Percentiles rank a stretch among this genome's conserved stretches.
These are phyloP conservation scores for Syrmaticus mikado DNA, from an alignment of 2,113 vertebrate species.

Conservation along the genomic window DNA sequence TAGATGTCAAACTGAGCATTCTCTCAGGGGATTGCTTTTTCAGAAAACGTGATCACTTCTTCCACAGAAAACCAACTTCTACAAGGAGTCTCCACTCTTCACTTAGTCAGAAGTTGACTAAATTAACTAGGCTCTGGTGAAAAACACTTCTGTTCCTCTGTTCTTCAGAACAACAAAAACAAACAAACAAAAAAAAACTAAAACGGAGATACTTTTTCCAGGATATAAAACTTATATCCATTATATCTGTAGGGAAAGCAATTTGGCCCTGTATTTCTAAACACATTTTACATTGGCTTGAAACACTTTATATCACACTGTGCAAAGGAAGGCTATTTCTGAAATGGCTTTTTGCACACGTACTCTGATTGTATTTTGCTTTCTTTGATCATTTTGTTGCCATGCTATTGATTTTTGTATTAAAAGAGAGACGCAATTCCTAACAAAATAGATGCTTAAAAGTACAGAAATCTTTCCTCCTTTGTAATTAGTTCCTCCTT, in stretches of 20 bases:
- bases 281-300: background rate
- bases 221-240: background rate
- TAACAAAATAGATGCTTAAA: background rate
- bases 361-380: background rate
- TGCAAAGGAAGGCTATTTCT: background rate
- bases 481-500: background rate
- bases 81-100: rapidly evolving
- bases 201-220: background rate
- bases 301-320: background rate
- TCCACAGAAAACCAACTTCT: background rate
- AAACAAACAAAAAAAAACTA: background rate
- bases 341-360: slow-evolving; percentile 7
- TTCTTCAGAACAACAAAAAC: background rate
- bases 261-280: slow-evolving; percentile 6
- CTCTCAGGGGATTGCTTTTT: background rate
- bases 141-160: background rate
- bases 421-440: background rate
- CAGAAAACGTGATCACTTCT: background rate
- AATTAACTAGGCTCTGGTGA: background rate
- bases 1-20: background rate
- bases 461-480: background rate
- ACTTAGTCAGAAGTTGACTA: background rate
- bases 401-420: slow-evolving; percentile 35
- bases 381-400: slow-evolving; percentile 28
- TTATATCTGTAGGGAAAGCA: background rate